Conservation (phyloP, 1,140 invertebrate species). For the Orius laevigatus region DNA sequence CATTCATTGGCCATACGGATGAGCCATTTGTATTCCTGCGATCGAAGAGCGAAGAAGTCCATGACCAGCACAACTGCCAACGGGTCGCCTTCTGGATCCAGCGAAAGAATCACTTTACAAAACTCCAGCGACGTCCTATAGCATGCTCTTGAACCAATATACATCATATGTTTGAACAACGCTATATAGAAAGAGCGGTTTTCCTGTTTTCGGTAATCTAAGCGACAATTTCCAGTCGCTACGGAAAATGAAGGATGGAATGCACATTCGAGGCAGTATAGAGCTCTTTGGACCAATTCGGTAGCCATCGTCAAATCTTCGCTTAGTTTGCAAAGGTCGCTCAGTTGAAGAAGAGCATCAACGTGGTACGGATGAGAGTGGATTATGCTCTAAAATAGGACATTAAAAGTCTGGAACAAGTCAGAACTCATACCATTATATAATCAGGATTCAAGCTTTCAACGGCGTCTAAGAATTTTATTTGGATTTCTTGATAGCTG, state of each 20-base stretch:
- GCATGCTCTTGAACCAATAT: conserved; percentile 63
- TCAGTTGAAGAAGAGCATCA: conserved; percentile 69
- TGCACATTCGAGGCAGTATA: conserved; percentile 58
- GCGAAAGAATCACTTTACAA: conserved; percentile 53
- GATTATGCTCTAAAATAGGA: conserved; percentile 42
- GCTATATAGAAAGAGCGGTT: conserved; percentile 74
- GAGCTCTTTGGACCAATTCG: conserved; percentile 58
- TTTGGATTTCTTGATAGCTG: conserved; percentile 51
- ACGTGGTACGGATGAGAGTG: conserved; percentile 65
- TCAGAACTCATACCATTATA: conserved; percentile 41
- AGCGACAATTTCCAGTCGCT: conserved; percentile 49
- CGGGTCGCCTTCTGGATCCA: conserved; percentile 75
- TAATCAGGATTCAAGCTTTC: conserved; percentile 66
- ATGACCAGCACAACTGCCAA: conserved; percentile 62
- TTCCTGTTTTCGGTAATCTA: conserved; percentile 68
- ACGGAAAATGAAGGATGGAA: conserved; percentile 71
- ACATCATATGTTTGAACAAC: conserved; percentile 68
- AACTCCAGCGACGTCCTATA: conserved; percentile 67
- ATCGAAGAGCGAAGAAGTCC: conserved; percentile 72
- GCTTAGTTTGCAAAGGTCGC: conserved; percentile 60
- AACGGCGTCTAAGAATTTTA: conserved; percentile 54
- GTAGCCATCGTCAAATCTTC: conserved; percentile 67
- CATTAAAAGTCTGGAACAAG: not conserved
- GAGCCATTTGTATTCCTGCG: conserved; percentile 70
- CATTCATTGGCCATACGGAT: conserved; percentile 50